A percentile compares a stretch with the other conserved stretches of the same genome.
Conservation (phyloP, 2,888 invertebrate species). For the Lysandra bellargus region DNA sequence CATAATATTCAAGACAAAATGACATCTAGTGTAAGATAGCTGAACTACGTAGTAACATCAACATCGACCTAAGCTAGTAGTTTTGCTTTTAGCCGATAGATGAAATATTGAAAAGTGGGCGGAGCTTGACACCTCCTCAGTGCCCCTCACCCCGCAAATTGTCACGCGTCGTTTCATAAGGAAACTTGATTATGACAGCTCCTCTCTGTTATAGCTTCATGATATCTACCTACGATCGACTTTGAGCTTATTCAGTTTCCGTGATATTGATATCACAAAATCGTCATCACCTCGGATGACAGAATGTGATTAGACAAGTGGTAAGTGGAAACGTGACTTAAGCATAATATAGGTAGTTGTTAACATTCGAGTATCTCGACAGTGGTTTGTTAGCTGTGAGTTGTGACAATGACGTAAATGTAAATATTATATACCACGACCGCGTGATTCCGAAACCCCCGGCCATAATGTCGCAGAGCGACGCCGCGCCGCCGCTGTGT, state of each 20-base stretch:
- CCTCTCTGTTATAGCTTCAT: too few species aligned
- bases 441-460: constrained; percentile 44
- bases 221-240: not conserved
- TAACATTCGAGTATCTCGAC: constrained; percentile 49
- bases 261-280: constrained; percentile 36
- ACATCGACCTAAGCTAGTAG: too few species aligned
- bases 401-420: constrained; percentile 45
- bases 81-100: too few species aligned
- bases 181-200: too few species aligned
- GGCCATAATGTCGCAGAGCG: constrained; percentile 36
- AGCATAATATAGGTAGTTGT: constrained; percentile 45
- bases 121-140: too few species aligned
- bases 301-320: constrained; percentile 40
- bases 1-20: too few species aligned
- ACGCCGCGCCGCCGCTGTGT: constrained; percentile 33
- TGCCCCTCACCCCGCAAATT: too few species aligned
- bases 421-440: constrained; percentile 38
- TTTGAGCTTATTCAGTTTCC: not conserved
- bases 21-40: too few species aligned
- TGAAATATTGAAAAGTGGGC: too few species aligned
- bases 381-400: constrained; percentile 44
- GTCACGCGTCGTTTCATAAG: too few species aligned
- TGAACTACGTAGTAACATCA: too few species aligned
- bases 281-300: constrained; percentile 36
- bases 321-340: constrained; percentile 50